Evolutionary conservation across 2,797 vertebrate species (phyloP).

Genomic region (Clarias platycephalus): DNA sequence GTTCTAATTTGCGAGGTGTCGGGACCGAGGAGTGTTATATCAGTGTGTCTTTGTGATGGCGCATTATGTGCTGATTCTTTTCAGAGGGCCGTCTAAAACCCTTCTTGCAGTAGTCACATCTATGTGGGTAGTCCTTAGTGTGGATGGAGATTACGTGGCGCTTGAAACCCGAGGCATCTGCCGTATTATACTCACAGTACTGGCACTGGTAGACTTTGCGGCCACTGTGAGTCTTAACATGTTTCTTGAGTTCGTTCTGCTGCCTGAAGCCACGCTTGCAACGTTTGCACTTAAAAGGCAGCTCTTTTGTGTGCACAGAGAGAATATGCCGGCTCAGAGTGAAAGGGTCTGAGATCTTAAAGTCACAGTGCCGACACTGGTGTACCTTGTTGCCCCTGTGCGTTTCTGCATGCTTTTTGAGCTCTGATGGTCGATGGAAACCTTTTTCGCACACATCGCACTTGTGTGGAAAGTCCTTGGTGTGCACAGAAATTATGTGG

Average conservation of each 20-base stretch:
- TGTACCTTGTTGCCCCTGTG: slow-evolving; percentile 95
- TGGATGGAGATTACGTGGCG: slow-evolving; percentile 98
- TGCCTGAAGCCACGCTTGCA: slow-evolving; percentile 94
- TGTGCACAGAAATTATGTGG: slow-evolving; percentile 88
- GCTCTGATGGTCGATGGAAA: slow-evolving; percentile 87
- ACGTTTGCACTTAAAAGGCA: slow-evolving; percentile 87
- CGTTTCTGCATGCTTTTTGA: slow-evolving; percentile 86
- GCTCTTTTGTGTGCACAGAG: slow-evolving; percentile 95
- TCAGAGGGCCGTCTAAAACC: slow-evolving; percentile 93
- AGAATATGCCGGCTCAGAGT: slow-evolving; percentile 95
- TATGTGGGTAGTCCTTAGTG: slow-evolving; percentile 97
- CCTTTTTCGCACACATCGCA: slow-evolving; percentile 89
- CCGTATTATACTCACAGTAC: slow-evolving; percentile 97
- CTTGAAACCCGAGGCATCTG: slow-evolving; percentile 97
- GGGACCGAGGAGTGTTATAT: slow-evolving; percentile 60
- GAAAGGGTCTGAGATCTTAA: slow-evolving; percentile 95
- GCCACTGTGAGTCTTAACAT: slow-evolving; percentile 98
- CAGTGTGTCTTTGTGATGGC: slow-evolving; percentile 94
- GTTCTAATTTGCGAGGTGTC: slow-evolving; percentile 22
- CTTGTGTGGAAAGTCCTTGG: slow-evolving; percentile 90
- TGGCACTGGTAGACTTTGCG: slow-evolving; percentile 98
- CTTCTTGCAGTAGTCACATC: slow-evolving; percentile 97
- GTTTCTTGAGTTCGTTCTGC: slow-evolving; percentile 94
- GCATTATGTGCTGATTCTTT: slow-evolving; percentile 98
- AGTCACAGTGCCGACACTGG: slow-evolving; percentile 97